Evolutionary conservation across 53 echinoderm and acorn worm species (phyloP), one percentile per base, ranked within the genome.

Genomic region (Arbacia lixula): DNA sequence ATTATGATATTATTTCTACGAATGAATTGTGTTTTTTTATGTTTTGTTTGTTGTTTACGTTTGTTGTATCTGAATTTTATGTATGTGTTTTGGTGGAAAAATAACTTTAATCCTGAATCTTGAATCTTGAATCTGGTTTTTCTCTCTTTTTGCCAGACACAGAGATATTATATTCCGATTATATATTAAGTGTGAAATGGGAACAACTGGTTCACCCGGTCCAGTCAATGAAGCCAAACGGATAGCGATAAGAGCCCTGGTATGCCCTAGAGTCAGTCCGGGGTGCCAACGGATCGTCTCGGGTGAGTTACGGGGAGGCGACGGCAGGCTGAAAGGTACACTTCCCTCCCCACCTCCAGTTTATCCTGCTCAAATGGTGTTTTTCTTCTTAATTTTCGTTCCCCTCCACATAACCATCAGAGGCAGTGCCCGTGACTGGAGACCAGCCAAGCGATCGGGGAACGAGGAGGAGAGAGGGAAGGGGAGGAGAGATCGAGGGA

Each of bases 151-250:
- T n/a, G n/a, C n/a, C n/a, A n/a, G n/a, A n/a, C n/a, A n/a, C n/a
- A n/a, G n/a, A n/a, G n/a, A 46, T 6, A 46, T 46, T 46, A 46
- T 10, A 46, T 1, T 20, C 11, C 6, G 68, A 36, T 68, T 40
- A 41, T 38, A 5, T 36, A 37, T 68, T 5, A 36, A 37, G 20
- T 68, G 42, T 68, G 41, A 68, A 68, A 19, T 19, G 68, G 41
- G 40, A 37, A 39, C 35, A 68, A 25, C 21, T 37, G n/a, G 41
- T 68, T 68, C 24, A 4, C 32, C 6, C 32, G n/a, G 24, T 39
- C 41, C 68, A 68, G 68, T 68, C 68, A 68, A 68, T 68, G 68
- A 40, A 68, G 68, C 68, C 26, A 39, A 68, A 68, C 68, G 40
- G 40, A 40, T 25, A 14, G 25, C n/a, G 68, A 40, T 19, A 35